phyloP scores from a whole-genome alignment of 53 echinoderm and acorn worm species.

The Zoroaster sp. region DNA sequence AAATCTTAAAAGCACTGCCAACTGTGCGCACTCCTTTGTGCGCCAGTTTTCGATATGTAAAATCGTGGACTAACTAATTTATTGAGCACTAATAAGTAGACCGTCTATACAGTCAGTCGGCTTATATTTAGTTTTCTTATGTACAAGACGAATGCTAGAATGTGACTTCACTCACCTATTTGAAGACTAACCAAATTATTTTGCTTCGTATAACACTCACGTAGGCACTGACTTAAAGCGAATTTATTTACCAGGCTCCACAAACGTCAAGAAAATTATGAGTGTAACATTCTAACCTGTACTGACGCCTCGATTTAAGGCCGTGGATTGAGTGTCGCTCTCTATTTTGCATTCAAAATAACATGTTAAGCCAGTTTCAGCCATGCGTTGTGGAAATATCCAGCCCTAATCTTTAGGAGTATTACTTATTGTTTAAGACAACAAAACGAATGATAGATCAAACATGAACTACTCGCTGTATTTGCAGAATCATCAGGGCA shows the following conservation, averaged over 20 bases:
- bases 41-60: no score
- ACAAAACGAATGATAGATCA: conserved; percentile 10
- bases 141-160: no score
- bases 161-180: no score
- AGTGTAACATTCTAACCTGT: neutral
- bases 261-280: neutral
- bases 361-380: conserved; percentile 12
- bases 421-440: conserved; percentile 43
- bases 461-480: conserved; percentile 19
- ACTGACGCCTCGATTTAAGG: neutral
- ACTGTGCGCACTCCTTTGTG: no score
- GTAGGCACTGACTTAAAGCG: no score
- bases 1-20: no score
- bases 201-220: no score
- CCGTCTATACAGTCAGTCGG: no score
- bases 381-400: neutral
- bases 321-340: neutral
- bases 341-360: conserved; percentile 5
- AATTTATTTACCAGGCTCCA: neutral
- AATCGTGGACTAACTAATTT: no score
- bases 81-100: no score
- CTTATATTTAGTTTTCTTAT: no score
- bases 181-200: no score
- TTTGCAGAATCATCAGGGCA: conserved; percentile 4
- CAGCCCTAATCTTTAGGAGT: neutral